These are phyloP conservation scores for Oreochromis niloticus DNA, from an alignment of 2,113 vertebrate genomes.

Conservation along the genomic window DNA sequence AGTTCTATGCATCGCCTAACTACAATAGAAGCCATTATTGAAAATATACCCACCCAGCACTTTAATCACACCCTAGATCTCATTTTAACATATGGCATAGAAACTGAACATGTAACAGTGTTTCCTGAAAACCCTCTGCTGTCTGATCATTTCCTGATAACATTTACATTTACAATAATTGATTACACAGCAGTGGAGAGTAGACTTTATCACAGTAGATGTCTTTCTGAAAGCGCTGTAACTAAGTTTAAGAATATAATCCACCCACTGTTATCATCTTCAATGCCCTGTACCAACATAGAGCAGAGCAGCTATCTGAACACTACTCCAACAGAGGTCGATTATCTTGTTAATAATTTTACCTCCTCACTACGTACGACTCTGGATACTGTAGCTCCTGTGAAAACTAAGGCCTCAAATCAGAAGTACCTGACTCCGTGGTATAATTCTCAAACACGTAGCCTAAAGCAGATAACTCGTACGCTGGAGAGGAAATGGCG, in stretches of 20 bases:
- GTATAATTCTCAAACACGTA: not conserved
- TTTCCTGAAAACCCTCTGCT: no score
- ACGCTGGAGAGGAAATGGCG: not conserved
- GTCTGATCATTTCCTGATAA: no score
- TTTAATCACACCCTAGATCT: not conserved
- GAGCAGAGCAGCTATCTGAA: no score
- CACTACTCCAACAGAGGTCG: no score
- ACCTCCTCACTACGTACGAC: fast-evolving
- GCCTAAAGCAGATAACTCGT: fast-evolving
- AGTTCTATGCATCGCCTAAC: not conserved
- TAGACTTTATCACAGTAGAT: no score
- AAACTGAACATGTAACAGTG: not conserved
- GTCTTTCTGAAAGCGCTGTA: no score
- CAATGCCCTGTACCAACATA: no score
- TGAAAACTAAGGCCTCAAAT: fast-evolving
- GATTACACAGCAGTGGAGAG: no score
- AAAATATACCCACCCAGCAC: not conserved
- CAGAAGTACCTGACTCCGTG: not conserved
- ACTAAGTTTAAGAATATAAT: no score
- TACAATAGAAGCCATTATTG: not conserved
- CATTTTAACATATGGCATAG: not conserved
- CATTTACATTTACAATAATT: no score
- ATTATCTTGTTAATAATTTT: no score
- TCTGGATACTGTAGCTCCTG: fast-evolving
- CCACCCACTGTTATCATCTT: no score